A percentile compares a stretch with the other conserved stretches of the same genome.
These are phyloP conservation scores for Meloidogyne floridensis DNA, from an alignment of 1,140 invertebrate species.

Conservation along the genomic window DNA sequence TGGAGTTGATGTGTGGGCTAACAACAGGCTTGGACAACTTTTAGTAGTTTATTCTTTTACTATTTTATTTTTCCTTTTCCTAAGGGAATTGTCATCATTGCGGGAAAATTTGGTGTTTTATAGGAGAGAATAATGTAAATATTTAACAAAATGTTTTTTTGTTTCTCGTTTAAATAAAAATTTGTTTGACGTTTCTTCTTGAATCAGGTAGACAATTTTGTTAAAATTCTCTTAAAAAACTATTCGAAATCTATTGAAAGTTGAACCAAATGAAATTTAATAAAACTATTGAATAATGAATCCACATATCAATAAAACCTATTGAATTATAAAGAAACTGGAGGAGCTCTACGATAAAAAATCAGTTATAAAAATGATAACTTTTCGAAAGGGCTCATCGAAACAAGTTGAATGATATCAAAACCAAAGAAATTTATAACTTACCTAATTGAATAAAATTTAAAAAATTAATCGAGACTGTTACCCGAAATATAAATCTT, in stretches of 20 bases:
- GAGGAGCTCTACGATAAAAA: too few species aligned
- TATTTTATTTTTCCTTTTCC: conserved; percentile 8
- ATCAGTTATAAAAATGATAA: too few species aligned
- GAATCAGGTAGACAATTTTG: neutral
- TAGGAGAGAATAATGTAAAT: neutral
- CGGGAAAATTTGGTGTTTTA: conserved; percentile 4
- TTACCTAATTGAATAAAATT: too few species aligned
- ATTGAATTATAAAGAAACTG: too few species aligned
- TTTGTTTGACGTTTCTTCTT: conserved; percentile 11
- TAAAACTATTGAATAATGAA: too few species aligned
- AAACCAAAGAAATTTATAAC: too few species aligned
- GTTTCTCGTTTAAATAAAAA: conserved; percentile 10
- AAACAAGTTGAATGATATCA: too few species aligned
- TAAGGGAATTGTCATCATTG: conserved; percentile 32
- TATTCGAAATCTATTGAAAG: neutral
- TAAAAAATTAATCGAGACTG: too few species aligned
- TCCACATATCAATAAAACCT: too few species aligned
- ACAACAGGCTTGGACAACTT: neutral
- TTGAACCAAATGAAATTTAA: too few species aligned
- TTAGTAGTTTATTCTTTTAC: neutral
- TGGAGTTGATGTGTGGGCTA: neutral
- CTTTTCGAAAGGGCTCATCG: too few species aligned
- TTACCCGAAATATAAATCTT: too few species aligned
- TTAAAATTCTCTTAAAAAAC: neutral
- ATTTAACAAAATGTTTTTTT: neutral